Conservation (phyloP, 2,888 invertebrate genomes). For the Auanema freiburgensis region DNA sequence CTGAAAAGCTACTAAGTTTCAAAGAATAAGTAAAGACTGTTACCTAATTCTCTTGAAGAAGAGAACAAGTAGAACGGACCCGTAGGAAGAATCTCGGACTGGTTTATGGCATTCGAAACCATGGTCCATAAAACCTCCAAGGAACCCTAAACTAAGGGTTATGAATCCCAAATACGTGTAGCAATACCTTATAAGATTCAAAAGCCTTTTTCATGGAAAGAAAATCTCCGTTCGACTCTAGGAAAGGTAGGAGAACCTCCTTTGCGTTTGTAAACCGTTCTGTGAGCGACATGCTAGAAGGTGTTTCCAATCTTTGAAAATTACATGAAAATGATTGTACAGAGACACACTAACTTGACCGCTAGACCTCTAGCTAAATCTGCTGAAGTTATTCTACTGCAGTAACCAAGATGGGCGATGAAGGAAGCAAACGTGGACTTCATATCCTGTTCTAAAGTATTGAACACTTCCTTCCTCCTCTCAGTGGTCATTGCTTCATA, state of each 20-base stretch:
- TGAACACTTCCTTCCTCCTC: conserved; percentile 45
- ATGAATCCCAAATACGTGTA: background rate
- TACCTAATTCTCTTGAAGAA: conserved; percentile 20
- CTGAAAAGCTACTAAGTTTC: conserved; percentile 6
- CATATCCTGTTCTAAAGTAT: conserved; percentile 49
- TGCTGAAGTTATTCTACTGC: conserved; percentile 42
- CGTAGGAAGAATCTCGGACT: conserved; percentile 38
- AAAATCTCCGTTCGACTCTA: conserved; percentile 23
- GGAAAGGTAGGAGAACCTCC: conserved; percentile 15
- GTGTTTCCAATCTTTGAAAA: conserved; percentile 28
- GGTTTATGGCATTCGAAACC: conserved; percentile 41
- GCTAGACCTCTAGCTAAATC: conserved; percentile 53
- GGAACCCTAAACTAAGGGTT: conserved; percentile 3
- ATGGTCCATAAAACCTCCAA: conserved; percentile 36
- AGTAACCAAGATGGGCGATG: conserved; percentile 52
- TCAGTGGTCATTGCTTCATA: conserved; percentile 47
- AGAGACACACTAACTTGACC: conserved; percentile 9
- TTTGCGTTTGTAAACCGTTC: conserved; percentile 19
- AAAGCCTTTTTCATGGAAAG: conserved; percentile 18
- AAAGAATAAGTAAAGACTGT: background rate
- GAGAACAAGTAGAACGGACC: conserved; percentile 34
- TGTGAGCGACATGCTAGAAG: conserved; percentile 5
- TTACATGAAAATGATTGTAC: background rate
- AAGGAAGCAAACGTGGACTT: conserved; percentile 51
- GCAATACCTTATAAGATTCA: conserved; percentile 18